Percentiles rank a stretch among this genome's conserved stretches.
These are phyloP conservation scores for Halyomorpha halys DNA, from an alignment of 1,140 invertebrate species.

Conservation along the genomic window DNA sequence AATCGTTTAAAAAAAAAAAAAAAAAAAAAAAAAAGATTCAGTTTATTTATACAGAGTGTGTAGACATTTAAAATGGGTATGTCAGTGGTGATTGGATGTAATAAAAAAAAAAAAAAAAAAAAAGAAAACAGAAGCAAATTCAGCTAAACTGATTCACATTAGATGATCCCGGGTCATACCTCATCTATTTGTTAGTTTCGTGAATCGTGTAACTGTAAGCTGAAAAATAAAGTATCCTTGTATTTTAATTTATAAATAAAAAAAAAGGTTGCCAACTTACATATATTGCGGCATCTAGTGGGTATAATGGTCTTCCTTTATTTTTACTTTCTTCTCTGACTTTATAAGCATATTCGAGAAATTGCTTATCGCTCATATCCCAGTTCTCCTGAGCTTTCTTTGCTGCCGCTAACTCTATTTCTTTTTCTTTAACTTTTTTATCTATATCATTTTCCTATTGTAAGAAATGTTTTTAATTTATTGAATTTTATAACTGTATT, in stretches of 20 bases:
- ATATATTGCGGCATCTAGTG: slow-evolving; percentile 19
- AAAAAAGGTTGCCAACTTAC: background rate
- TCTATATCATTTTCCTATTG: slow-evolving; percentile 21
- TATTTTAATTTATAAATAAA: background rate
- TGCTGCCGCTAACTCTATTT: slow-evolving; percentile 25
- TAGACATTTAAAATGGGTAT: too few species aligned
- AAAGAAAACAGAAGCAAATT: background rate
- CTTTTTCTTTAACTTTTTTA: slow-evolving; percentile 22
- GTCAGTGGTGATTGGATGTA: too few species aligned
- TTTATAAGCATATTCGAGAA: slow-evolving; percentile 24
- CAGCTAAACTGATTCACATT: background rate
- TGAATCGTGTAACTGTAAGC: too few species aligned
- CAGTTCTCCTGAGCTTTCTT: slow-evolving; percentile 24
- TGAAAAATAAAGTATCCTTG: too few species aligned
- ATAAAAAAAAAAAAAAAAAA: background rate
- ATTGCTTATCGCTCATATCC: slow-evolving; percentile 28
- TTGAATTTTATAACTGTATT: too few species aligned
- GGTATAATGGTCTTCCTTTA: slow-evolving; percentile 22
- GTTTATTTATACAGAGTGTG: too few species aligned
- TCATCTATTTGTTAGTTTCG: background rate
- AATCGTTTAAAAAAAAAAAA: too few species aligned
- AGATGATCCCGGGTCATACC: slow-evolving; percentile 14
- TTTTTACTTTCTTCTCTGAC: slow-evolving; percentile 26
- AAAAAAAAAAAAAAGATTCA: too few species aligned
- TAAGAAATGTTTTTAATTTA: too few species aligned